A percentile compares a stretch with the other conserved stretches of the same genome.
Evolutionary conservation across 2,113 vertebrate species (phyloP).

Genomic region (Vulpes ferrilata): DNA sequence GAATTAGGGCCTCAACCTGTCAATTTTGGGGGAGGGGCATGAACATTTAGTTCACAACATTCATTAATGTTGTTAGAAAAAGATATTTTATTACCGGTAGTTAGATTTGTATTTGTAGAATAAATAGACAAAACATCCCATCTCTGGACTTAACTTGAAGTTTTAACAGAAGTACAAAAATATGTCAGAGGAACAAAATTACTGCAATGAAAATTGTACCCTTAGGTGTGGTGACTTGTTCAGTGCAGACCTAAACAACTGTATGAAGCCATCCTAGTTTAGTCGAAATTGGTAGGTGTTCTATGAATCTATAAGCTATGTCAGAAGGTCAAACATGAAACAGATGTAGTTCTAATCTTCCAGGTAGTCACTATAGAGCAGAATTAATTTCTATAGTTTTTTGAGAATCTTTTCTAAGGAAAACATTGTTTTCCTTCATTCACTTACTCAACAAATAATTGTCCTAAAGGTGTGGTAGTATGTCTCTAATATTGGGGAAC

Average conservation of each 20-base stretch:
- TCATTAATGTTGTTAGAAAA: slow-evolving; percentile 11
- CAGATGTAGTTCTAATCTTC: background rate
- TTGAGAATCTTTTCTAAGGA: background rate
- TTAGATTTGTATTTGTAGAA: background rate
- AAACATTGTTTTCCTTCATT: background rate
- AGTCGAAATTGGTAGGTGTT: background rate
- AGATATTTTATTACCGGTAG: background rate
- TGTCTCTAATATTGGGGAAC: background rate
- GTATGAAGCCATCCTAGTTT: background rate
- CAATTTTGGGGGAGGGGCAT: background rate
- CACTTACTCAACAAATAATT: background rate
- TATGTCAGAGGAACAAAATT: background rate
- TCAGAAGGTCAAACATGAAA: background rate
- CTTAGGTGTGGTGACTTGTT: background rate
- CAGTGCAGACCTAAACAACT: background rate
- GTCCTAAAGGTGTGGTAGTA: background rate
- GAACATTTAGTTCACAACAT: background rate
- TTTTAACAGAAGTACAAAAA: background rate
- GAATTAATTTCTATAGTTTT: background rate
- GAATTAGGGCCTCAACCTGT: background rate
- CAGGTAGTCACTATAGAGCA: background rate
- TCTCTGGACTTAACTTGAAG: background rate
- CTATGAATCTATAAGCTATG: background rate
- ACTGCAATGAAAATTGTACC: background rate
- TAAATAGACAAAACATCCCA: background rate